Evolutionary conservation across 2,113 vertebrate species (phyloP), one percentile per base, ranked within the genome.

Genomic region (Ageneiosus marmoratus): DNA sequence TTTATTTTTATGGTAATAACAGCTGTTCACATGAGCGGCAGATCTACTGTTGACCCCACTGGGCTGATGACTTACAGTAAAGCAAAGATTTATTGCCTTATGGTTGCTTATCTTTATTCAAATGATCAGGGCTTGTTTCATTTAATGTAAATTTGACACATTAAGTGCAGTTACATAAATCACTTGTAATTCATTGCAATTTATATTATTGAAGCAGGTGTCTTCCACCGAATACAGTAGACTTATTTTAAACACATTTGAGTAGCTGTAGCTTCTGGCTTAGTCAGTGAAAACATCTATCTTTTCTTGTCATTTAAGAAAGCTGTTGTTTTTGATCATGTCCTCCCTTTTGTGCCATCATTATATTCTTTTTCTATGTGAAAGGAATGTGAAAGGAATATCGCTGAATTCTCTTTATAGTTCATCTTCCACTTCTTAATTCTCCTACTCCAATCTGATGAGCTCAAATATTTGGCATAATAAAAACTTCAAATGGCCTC

Each of bases 401-500:
- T 80, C 41, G 24, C 80, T 76, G 37, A 79, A 80, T 63, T 29
- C 41, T 70, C 70, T 82, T 76, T 74, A 79, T 56, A 46, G 79
- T 83, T 82, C 67, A 82, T 87, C 84, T 87, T 83, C 41, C 77
- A 76, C 70, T 56, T 85, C 67, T 34, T 73, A 79, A 79, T 84
- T 72, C 77, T 79, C 51, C 44, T 32, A n/a, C 44, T 51, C 41
- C 75, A 44, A 73, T 48, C 67, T 11, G 50, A 65, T 2, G 41
- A 82, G 69, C 80, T 78, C 76, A 69, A 79, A 84, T 80, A 69
- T 87, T 58, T 24, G 5, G 60, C 79, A 86, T 84, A 88, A 88
- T 87, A 78, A 88, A 70, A 70, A 80, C 60, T 84, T 88, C 48
- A 86, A 86, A 86, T 70, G 77, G 83, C 72, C 73, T 86, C 83